phyloP scores from a whole-genome alignment of 2,888 invertebrate genomes.

The Mystacides longicornis region DNA sequence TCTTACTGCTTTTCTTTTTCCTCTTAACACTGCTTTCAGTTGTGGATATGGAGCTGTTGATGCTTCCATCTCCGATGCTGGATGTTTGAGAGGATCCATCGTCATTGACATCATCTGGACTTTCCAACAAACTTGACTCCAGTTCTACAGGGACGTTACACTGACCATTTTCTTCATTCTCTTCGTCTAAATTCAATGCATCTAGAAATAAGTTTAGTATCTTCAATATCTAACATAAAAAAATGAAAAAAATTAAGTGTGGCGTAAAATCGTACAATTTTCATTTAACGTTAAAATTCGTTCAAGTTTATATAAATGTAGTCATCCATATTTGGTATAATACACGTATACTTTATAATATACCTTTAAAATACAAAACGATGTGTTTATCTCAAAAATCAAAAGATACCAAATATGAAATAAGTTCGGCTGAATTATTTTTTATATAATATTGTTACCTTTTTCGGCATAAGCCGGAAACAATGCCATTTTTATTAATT shows the following conservation, averaged over 20 bases:
- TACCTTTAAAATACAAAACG: too few species aligned
- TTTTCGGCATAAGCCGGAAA: not conserved
- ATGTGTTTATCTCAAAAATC: too few species aligned
- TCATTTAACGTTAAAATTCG: too few species aligned
- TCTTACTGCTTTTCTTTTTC: not conserved
- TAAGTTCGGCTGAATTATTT: too few species aligned
- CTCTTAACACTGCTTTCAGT: not conserved
- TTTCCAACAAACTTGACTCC: not conserved
- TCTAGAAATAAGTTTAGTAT: too few species aligned
- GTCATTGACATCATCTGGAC: not conserved
- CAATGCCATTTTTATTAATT: not conserved
- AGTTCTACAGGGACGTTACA: not conserved
- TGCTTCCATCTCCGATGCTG: not conserved
- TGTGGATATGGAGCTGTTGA: not conserved
- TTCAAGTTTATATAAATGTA: too few species aligned
- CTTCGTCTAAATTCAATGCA: slow-evolving; percentile 3
- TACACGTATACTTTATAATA: too few species aligned
- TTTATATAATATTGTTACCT: not conserved
- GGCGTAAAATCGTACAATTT: too few species aligned
- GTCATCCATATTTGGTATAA: too few species aligned
- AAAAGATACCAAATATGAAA: too few species aligned
- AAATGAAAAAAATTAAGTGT: too few species aligned
- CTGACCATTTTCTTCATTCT: not conserved
- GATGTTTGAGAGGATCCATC: not conserved
- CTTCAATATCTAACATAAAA: too few species aligned